Base-by-base conservation (phyloP, 92 coral and sea anemone genomes). In the Porites evermanni region DNA sequence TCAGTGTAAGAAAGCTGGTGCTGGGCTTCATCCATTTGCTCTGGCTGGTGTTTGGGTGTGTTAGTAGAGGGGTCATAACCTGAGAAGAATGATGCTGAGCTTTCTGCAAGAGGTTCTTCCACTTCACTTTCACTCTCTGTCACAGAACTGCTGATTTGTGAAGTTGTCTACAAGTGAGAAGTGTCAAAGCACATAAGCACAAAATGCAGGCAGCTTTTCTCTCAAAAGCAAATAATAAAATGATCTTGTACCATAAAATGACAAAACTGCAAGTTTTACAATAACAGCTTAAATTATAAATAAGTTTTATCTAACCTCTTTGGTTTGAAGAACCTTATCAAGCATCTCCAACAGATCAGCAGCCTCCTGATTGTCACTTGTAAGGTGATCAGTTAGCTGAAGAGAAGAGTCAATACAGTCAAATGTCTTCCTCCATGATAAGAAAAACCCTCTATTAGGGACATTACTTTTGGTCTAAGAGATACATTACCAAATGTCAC, bases 51-150 rank as follows among this genome's bases (percentile, higher is more conserved):
- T 20, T 81, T 70, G 4, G 87, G 87, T 3, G 80, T 52, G 59
- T 81, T 81, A 26, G 44, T 19, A 3, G 89, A 76, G 9, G 70
- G 92, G 14, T 92, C 94, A 65, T 91, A 91, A 17, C 94, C 94
- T 38, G 89, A 79, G 88, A 84, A 85, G 81, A 84, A 92, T 4
- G 92, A 88, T 53, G 77, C 74, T 53, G 89, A 75, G 21, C 92
- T 88, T 19, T 88, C 84, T 16, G 82, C 92, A 64, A 92, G 82
- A 1, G 92, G 90, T 44, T 89, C 92, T 79, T 88, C 89, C 12
- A 44, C 88, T 12, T 92, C 94, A 5, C 87, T 75, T 70, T 90
- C 93, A 64, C 72, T 78, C 24, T 67, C 85, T 10, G 77, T 67
- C 1, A 83, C 66, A 18, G 87, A 73, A 24, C 87, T 72, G 69